Percentiles rank a stretch among this genome's conserved stretches.
phyloP scores from a whole-genome alignment of 2,113 vertebrate species.

The Empidonax alnorum region DNA sequence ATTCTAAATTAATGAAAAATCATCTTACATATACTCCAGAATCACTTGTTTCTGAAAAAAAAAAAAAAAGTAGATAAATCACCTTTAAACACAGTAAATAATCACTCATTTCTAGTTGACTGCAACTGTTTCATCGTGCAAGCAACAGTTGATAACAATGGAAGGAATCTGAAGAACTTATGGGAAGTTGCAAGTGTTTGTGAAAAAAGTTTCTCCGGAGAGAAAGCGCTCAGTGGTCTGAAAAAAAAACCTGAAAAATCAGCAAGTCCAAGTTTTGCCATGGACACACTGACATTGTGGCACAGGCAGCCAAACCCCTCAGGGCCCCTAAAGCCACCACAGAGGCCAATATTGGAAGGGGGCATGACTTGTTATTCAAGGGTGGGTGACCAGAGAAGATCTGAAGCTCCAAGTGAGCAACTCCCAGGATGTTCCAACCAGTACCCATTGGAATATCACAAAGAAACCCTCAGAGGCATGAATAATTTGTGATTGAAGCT shows the following conservation, averaged over 20 bases:
- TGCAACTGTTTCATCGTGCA: background rate
- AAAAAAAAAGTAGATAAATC: background rate
- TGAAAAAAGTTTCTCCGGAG: background rate
- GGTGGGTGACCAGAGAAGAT: background rate
- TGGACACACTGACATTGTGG: accelerated
- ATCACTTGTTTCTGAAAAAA: background rate
- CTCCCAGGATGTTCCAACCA: background rate
- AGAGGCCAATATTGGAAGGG: background rate
- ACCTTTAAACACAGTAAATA: background rate
- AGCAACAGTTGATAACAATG: accelerated
- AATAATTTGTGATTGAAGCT: background rate
- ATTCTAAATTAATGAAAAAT: background rate
- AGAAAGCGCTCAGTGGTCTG: background rate
- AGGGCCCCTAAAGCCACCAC: background rate
- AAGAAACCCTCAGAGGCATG: background rate
- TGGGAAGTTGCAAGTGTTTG: background rate
- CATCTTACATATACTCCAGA: conserved; percentile 17
- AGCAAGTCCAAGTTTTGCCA: background rate
- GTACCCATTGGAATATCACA: accelerated
- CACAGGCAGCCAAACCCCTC: background rate
- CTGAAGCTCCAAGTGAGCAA: background rate
- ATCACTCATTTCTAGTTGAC: background rate
- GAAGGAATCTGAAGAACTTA: background rate
- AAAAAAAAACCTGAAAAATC: background rate
- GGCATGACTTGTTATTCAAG: accelerated